Conservation (phyloP, 1,140 invertebrate genomes). For the Metaphire vulgaris region DNA sequence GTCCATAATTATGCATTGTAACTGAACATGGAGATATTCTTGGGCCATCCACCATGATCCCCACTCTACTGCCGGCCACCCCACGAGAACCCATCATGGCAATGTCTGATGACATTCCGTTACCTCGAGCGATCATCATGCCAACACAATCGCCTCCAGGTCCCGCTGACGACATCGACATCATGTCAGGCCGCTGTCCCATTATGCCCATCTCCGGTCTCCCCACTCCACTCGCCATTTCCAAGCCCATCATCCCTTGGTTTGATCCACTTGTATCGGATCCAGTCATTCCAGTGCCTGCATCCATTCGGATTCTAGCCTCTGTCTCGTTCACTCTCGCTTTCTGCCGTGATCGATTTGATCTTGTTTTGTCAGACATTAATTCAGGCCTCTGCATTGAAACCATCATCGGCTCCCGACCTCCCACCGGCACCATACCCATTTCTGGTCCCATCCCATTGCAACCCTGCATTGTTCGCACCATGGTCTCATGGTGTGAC, state of each 20-base stretch:
- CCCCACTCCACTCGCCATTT: neutral
- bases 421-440: slow-evolving; percentile 38
- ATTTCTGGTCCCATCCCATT: slow-evolving; percentile 35
- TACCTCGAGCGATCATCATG: neutral
- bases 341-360: neutral
- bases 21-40: neutral
- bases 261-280: neutral
- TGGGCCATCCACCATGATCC: too few species aligned
- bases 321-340: neutral
- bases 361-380: neutral
- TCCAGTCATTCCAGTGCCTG: neutral
- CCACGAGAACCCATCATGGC: neutral
- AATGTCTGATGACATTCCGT: neutral
- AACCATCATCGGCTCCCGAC: slow-evolving; percentile 13
- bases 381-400: slow-evolving; percentile 21
- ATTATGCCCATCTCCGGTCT: neutral
- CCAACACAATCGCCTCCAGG: neutral
- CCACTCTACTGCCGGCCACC: neutral
- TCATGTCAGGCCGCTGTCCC: neutral
- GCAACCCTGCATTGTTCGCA: neutral
- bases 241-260: neutral
- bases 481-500: neutral
- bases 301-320: neutral
- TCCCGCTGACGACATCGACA: neutral
- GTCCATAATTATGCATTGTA: neutral